Evolutionary conservation across 1,140 invertebrate species (phyloP), one percentile per base, ranked within the genome.

Genomic region (Hyposmocoma kahamanoa): DNA sequence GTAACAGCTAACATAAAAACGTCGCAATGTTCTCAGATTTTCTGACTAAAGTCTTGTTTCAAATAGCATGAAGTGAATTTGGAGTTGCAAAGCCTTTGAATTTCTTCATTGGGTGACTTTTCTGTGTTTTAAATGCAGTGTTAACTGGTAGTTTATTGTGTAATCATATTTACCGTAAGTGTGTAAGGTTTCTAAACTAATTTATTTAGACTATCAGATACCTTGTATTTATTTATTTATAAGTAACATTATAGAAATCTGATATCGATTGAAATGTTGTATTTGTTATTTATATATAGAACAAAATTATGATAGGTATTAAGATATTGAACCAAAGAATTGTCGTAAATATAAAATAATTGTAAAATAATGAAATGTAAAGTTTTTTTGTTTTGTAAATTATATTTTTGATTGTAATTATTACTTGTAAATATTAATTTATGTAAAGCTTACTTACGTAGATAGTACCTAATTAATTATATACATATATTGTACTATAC

Each of bases 11-110:
- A 83, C 42, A 86, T 85, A 20, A 85, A 81, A 45, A 86, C 88
- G 9, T 82, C 87, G 3, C 87, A 88, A 30, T 88, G 88, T 46
- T 84, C 88, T 0, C 77, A 80, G 56, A 84, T 83, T 79, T 85
- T 85, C 79, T 85, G 82, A 85, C 82, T 85, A 85, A 83, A 82
- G 53, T 54, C 62, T 8, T 85, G 82, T 57, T 85, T 70, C 46
- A 83, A 85, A 74, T 85, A 85, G 74, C 82, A 75, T 20, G 73
- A 83, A 52, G 60, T 49, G 32, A 68, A 60, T 62, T 44, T 82
- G 26, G 82, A 85, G 56, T 72, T 80, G 71, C 65, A 83, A 56
- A 72, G 62, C 58, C 65, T 81, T 30, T 80, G 65, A 81, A 77
- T 69, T 68, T 26, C 43, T 60, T 76, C 68, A 77, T n/a, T n/a